Evolutionary conservation across 2,113 vertebrate species (phyloP).

Genomic region (Anoplopoma fimbria): DNA sequence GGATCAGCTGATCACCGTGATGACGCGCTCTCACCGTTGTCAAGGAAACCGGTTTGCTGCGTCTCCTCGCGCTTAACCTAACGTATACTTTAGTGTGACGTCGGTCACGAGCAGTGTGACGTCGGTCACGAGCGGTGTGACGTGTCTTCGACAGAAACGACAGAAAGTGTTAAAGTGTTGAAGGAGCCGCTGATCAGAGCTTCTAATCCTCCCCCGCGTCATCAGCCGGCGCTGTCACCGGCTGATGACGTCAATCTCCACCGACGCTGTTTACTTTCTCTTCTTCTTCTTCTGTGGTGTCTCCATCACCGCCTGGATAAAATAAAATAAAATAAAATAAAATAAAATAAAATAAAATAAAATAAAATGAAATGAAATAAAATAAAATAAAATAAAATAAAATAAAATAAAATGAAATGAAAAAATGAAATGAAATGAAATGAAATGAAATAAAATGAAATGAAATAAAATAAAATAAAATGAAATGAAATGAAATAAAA

Average conservation of each 20-base stretch:
- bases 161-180: background rate
- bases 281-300: background rate
- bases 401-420: too few species aligned
- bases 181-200: background rate
- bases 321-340: background rate
- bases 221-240: background rate
- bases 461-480: too few species aligned
- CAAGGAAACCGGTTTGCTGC: constrained; percentile 62
- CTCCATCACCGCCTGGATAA: background rate
- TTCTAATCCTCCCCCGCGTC: background rate
- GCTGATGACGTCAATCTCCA: background rate
- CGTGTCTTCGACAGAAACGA: background rate
- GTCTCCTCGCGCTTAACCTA: constrained; percentile 9
- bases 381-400: too few species aligned
- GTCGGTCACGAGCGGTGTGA: background rate
- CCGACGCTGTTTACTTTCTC: background rate
- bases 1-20: background rate
- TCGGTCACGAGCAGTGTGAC: background rate
- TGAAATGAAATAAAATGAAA: too few species aligned
- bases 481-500: too few species aligned
- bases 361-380: too few species aligned
- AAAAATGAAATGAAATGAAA: too few species aligned
- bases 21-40: constrained; percentile 59
- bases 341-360: too few species aligned
- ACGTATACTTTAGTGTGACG: background rate